Base-by-base conservation (phyloP, 2,888 invertebrate genomes). In the Spialia ferax region DNA sequence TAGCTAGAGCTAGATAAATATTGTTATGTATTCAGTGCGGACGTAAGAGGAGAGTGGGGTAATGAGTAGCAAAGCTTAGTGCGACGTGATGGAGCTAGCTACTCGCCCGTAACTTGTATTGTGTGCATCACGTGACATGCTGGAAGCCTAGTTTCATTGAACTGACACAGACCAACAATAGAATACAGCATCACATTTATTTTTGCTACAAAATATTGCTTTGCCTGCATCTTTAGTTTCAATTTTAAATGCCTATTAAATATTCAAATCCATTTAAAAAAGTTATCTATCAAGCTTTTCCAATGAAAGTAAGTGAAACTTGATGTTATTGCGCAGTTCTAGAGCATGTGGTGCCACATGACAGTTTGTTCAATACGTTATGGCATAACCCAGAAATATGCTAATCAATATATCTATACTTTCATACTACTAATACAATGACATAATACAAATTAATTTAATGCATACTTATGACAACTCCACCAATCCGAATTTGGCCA, bases 41-140 rank as follows among this genome's bases (percentile, higher is more conserved):
- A 68, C n/a, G 60, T 69, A 69, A 59, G 69, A 70, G 73, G 64
- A 66, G 73, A 72, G 73, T 71, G 70, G 75, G 74, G 76, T 74
- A 73, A 73, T 59, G 42, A 71, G 66, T 74, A 73, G 77, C 73
- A 74, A 76, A 78, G 78, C 78, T 77, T 76, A 78, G 68, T 42
- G 69, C 69, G 68, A 62, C 67, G 75, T 74, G 29, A 15, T 29
- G 6, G n/a, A n/a, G n/a, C n/a, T n/a, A n/a, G n/a, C 13, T 23
- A n/a, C 13, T 42, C 4, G 42, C 42, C 2, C 15, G 15, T 23
- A n/a, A n/a, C n/a, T n/a, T 29, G 32, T 18, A 7, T 29, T 55
- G 4, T 18, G 29, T 18, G 10, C 26, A 11, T 15, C 38, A 52
- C 59, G n/a, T n/a, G n/a, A 35, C 13, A 26, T 11, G 35, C 50